Conservation (phyloP, 2,113 vertebrate species). For the Mus musculus region GRCm39 chr4:68488501-68489000, state of each 20-base stretch:
- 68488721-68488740: background rate
- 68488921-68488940: background rate
- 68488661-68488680: background rate
- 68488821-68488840: background rate
- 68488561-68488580: background rate
- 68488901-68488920: background rate
- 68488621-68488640: background rate
- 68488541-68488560: background rate
- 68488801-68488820: background rate
- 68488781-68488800: background rate
- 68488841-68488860: background rate
- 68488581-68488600: background rate
- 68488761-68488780: background rate
- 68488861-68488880: background rate
- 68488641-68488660: background rate
- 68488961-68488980: background rate
- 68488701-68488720: background rate
- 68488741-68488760: background rate
- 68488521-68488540: background rate
- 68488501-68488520: background rate
- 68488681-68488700: background rate
- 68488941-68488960: background rate
- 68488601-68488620: background rate
- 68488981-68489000: background rate
- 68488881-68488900: background rate